phyloP scores from a whole-genome alignment of 2,113 vertebrate species.

The Calyptomena viridis region DNA sequence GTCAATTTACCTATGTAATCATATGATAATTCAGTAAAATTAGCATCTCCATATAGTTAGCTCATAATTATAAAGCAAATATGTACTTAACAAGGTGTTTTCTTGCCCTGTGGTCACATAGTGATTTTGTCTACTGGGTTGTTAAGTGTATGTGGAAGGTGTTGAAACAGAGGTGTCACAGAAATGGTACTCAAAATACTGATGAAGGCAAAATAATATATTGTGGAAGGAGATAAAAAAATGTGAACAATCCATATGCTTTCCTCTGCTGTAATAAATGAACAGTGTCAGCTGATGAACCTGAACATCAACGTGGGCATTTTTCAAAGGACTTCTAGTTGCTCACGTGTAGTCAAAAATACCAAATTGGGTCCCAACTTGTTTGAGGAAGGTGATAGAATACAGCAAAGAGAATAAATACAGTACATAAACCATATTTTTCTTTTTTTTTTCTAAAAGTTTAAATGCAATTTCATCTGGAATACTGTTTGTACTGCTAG shows the following conservation, averaged over 20 bases:
- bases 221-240: background rate
- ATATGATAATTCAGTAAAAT: constrained; percentile 44
- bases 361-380: background rate
- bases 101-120: background rate
- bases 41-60: background rate
- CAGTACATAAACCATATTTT: background rate
- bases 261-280: background rate
- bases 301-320: background rate
- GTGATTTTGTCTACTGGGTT: background rate
- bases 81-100: background rate
- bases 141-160: background rate
- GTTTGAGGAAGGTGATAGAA: background rate
- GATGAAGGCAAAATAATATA: background rate
- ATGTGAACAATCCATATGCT: background rate
- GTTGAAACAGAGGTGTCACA: background rate
- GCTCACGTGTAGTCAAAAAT: background rate
- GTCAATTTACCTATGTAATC: constrained; percentile 35
- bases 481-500: background rate
- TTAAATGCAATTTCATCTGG: background rate
- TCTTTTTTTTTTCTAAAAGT: background rate
- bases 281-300: background rate
- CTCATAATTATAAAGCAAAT: constrained; percentile 20
- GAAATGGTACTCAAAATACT: background rate
- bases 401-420: background rate
- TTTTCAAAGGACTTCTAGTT: background rate